Base-by-base conservation (phyloP, 1,140 invertebrate species). In the Bombyx mandarina region DNA sequence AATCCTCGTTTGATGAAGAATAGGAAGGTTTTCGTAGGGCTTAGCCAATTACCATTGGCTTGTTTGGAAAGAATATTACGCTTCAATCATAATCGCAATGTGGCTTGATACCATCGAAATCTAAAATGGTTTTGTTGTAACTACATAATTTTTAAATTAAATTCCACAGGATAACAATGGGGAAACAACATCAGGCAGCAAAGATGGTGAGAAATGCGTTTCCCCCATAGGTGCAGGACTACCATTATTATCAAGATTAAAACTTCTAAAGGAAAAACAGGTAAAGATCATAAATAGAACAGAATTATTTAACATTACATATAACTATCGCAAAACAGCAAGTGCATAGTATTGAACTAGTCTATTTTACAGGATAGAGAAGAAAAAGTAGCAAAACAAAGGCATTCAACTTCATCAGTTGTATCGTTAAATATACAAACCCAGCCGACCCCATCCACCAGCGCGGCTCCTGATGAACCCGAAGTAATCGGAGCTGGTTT, bases 181-280 rank as follows among this genome's bases (percentile, higher is more conserved):
- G 65, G 66, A 90, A 82, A 65, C 90, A 84, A 67, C 90, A 85
- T 75, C 90, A 75, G 68, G 90, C 67, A 62, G 62, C 77, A 85
- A 91, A 82, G 75, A 82, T 12, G 62, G 84, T 71, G 79, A 92
- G 79, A 89, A 89, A 77, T 77, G 89, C 54, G 75, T 89, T 65
- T 94, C 94, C 50, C 92, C 94, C 0, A 88, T 96, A 43, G 94
- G 94, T 6, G 93, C 94, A 0, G 95, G 95, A 0, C 81, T 97
- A n/a, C 95, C 95, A 0, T 79, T 97, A 5, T 82, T 97, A 1
- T 90, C 94, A 12, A 85, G 94, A 53, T 79, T 97, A 7, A 92
- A 94, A 67, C 79, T 96, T 7, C 88, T 97, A 0, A 96, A 95
- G 72, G 95, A 96, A 71, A 95, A 95, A 78, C 94, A 96, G 79